Conservation (phyloP, 2,113 vertebrate species). For the Alouatta palliata region DNA sequence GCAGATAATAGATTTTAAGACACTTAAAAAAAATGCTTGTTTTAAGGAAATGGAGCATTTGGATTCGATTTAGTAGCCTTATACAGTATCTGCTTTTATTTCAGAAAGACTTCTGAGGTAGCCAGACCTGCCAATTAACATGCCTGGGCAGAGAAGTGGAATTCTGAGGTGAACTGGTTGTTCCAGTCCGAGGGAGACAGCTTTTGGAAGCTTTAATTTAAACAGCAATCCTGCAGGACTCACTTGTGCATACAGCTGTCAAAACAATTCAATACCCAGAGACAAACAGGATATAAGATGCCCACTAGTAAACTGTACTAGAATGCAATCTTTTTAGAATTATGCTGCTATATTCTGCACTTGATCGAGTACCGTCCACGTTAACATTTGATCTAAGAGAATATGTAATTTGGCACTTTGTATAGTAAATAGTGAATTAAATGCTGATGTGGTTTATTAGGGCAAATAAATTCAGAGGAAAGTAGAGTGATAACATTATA, state of each 20-base stretch:
- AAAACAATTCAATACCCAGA: conserved; percentile 50
- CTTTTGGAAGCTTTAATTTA: conserved; percentile 35
- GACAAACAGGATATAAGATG: conserved; percentile 32
- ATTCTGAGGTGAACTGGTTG: neutral
- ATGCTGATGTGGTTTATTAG: conserved; percentile 12
- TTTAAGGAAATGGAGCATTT: neutral
- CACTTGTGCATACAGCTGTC: conserved; percentile 63
- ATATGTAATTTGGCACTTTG: conserved; percentile 14
- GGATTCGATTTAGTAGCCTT: neutral
- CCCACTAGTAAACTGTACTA: neutral
- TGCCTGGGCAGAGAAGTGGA: neutral
- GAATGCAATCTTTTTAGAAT: neutral
- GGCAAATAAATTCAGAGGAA: conserved; percentile 2
- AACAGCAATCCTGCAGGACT: conserved; percentile 42
- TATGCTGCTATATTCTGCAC: neutral
- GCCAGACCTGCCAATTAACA: neutral
- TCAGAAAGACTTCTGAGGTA: neutral
- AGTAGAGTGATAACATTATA: conserved; percentile 1
- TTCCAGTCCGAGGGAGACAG: neutral
- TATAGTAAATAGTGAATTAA: conserved; percentile 39
- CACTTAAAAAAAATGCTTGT: neutral
- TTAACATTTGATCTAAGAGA: conserved; percentile 34
- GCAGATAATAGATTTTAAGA: neutral
- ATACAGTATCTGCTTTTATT: neutral
- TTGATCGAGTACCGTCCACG: neutral